A percentile compares a stretch with the other conserved stretches of the same genome.
phyloP scores from a whole-genome alignment of 1,140 invertebrate species.

The Venturia canescens region DNA sequence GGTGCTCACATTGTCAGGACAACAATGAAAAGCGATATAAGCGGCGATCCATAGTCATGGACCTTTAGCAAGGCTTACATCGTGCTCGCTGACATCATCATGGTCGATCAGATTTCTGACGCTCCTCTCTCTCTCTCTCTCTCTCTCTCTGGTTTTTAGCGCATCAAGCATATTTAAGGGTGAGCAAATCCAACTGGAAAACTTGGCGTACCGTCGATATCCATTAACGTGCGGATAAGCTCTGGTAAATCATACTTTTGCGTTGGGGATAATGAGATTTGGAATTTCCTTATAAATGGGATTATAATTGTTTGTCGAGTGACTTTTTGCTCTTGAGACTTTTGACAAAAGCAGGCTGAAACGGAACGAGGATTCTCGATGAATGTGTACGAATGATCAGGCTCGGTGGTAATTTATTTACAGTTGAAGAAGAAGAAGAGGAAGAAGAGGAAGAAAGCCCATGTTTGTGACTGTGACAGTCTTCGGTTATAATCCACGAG shows the following conservation, averaged over 20 bases:
- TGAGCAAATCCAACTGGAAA: not conserved
- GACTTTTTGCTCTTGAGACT: too few species aligned
- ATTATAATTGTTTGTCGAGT: too few species aligned
- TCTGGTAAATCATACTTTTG: not conserved
- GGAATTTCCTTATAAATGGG: too few species aligned
- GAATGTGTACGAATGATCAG: too few species aligned
- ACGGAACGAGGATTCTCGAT: too few species aligned
- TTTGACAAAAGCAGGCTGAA: too few species aligned
- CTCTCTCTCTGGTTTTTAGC: too few species aligned
- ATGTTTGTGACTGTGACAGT: not conserved
- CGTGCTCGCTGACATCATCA: not conserved
- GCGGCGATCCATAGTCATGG: conserved; percentile 26
- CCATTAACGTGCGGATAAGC: not conserved
- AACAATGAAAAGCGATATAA: conserved; percentile 49
- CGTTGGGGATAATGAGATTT: not conserved
- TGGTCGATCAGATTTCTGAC: not conserved
- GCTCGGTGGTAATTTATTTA: too few species aligned
- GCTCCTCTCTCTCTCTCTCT: too few species aligned
- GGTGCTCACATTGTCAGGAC: conserved; percentile 44
- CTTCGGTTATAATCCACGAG: not conserved
- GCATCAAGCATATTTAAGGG: not conserved
- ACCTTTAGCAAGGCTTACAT: not conserved
- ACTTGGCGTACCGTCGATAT: not conserved
- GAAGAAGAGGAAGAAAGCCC: too few species aligned
- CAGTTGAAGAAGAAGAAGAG: too few species aligned